Evolutionary conservation across 2,113 vertebrate genomes (phyloP).

Genomic region (Petaurus breviceps): DNA sequence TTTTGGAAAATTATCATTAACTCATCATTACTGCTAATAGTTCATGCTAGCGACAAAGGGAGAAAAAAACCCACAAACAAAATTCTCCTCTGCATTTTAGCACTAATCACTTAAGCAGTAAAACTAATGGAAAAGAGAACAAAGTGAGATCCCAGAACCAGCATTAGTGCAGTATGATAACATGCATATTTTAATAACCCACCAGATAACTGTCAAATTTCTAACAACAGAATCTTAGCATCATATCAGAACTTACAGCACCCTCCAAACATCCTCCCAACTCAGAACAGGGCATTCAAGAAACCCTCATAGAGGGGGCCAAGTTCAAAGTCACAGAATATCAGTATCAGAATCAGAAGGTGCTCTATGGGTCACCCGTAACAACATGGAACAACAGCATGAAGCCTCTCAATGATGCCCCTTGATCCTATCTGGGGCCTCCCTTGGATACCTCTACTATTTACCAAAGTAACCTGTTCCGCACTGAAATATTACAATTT

Average conservation of each 20-base stretch:
- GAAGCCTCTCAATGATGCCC: not conserved
- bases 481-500: not conserved
- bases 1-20: conserved; percentile 1
- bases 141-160: not conserved
- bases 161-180: not conserved
- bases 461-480: not conserved
- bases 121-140: not conserved
- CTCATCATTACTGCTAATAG: not conserved
- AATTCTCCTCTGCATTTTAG: not conserved
- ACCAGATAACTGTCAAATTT: not conserved
- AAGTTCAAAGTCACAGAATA: not conserved
- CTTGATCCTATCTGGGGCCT: not conserved
- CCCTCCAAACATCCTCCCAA: not conserved
- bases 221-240: not conserved
- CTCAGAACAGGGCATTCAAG: not conserved
- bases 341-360: not conserved
- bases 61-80: not conserved
- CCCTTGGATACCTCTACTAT: not conserved
- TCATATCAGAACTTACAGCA: not conserved
- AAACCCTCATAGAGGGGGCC: not conserved
- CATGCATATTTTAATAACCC: not conserved
- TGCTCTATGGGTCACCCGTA: too few species aligned
- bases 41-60: not conserved
- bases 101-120: not conserved
- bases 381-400: not conserved